phyloP scores from a whole-genome alignment of 2,888 invertebrate species.

The Lysandra bellargus region DNA sequence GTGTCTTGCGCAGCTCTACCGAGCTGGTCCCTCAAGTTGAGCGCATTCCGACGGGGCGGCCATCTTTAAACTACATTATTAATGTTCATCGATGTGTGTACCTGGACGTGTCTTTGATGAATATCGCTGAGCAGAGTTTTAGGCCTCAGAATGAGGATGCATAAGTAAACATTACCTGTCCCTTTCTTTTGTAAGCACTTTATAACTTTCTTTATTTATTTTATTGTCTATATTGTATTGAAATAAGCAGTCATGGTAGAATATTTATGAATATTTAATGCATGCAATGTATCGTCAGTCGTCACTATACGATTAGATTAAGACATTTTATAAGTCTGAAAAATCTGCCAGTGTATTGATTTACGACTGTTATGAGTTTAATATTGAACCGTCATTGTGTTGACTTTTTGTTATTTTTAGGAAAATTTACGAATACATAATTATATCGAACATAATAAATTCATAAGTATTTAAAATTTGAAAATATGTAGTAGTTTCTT shows the following conservation, averaged over 20 bases:
- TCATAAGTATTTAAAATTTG: neutral
- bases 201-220: neutral
- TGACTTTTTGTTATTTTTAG: too few relatives aligned
- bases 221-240: neutral
- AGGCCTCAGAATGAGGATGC: conserved; percentile 11
- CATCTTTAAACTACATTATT: conserved; percentile 78
- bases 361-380: too few relatives aligned
- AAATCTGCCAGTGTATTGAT: too few relatives aligned
- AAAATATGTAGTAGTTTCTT: neutral
- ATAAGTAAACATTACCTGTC: conserved; percentile 10
- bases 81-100: conserved; percentile 49
- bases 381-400: too few relatives aligned
- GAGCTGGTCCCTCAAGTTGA: conserved; percentile 52
- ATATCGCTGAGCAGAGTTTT: conserved; percentile 20
- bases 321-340: neutral
- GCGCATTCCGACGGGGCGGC: conserved; percentile 69
- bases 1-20: conserved; percentile 52
- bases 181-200: neutral
- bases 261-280: conserved; percentile 54
- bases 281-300: conserved; percentile 33
- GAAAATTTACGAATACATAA: too few relatives aligned
- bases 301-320: neutral
- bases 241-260: conserved; percentile 51
- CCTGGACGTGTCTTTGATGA: conserved; percentile 29
- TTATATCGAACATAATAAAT: too few relatives aligned